phyloP scores from a whole-genome alignment of 2,113 vertebrate genomes.

The Reinhardtius hippoglossoides region DNA sequence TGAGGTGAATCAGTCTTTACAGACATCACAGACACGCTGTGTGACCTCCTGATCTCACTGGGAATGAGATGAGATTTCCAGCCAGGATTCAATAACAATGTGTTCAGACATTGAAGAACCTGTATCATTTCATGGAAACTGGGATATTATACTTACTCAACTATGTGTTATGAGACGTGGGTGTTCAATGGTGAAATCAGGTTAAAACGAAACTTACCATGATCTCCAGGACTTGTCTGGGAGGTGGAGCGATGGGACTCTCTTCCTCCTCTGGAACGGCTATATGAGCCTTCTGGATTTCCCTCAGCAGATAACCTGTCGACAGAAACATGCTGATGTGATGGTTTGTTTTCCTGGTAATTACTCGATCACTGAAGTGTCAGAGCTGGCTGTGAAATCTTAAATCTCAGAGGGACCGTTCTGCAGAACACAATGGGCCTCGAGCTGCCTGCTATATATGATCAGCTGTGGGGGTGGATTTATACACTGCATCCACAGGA shows the following conservation, averaged over 20 bases:
- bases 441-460: neutral
- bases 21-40: too few relatives aligned
- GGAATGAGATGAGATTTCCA: too few relatives aligned
- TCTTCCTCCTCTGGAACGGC: constrained; percentile 90
- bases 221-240: constrained; percentile 95
- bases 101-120: neutral
- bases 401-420: neutral
- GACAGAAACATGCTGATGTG: neutral
- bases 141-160: neutral
- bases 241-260: constrained; percentile 89
- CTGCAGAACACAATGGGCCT: neutral
- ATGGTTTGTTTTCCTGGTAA: constrained; percentile 8
- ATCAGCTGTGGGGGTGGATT: neutral
- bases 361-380: neutral
- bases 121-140: neutral
- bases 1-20: too few relatives aligned
- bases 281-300: constrained; percentile 91
- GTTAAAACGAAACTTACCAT: constrained; percentile 83
- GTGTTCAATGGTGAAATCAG: neutral
- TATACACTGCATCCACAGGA: neutral
- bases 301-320: constrained; percentile 92
- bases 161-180: neutral
- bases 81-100: too few relatives aligned
- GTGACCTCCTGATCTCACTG: too few relatives aligned
- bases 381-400: neutral